Conservation (phyloP, 2,797 vertebrate genomes). For the Streptopelia turtur region DNA sequence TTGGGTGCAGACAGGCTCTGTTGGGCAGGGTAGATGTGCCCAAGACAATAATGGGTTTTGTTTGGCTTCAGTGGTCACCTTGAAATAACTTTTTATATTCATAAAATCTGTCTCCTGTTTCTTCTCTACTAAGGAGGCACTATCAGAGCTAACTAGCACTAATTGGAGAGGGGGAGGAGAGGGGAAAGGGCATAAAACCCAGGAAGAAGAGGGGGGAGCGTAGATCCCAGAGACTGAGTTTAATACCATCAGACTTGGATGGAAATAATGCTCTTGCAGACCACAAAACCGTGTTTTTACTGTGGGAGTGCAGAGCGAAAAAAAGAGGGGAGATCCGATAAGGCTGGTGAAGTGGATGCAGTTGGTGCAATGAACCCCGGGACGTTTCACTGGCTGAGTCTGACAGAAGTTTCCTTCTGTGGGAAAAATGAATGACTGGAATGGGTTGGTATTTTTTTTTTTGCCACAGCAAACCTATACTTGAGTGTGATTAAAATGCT, state of each 20-base stretch:
- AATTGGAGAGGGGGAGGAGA: neutral
- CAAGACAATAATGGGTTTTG: neutral
- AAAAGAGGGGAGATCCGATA: neutral
- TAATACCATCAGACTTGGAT: neutral
- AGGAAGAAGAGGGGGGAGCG: neutral
- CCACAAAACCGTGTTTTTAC: neutral
- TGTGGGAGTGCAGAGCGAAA: neutral
- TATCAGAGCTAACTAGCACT: neutral
- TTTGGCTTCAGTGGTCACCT: neutral
- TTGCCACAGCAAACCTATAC: conserved; percentile 55
- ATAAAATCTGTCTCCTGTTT: neutral
- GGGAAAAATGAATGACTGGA: conserved; percentile 60
- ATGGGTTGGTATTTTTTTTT: neutral
- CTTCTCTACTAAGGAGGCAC: neutral
- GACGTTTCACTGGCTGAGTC: neutral
- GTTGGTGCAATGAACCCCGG: neutral
- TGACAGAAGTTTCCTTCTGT: conserved; percentile 45
- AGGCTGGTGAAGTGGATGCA: neutral
- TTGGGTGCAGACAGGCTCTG: accelerated
- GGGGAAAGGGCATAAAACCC: conserved; percentile 4
- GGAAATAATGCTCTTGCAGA: neutral
- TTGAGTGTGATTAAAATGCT: conserved; percentile 60
- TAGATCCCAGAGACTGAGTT: neutral
- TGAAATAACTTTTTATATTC: neutral
- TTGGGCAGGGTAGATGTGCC: too few species aligned